phyloP scores from a whole-genome alignment of 2,888 invertebrate species.

The Drosophila neutralis region DNA sequence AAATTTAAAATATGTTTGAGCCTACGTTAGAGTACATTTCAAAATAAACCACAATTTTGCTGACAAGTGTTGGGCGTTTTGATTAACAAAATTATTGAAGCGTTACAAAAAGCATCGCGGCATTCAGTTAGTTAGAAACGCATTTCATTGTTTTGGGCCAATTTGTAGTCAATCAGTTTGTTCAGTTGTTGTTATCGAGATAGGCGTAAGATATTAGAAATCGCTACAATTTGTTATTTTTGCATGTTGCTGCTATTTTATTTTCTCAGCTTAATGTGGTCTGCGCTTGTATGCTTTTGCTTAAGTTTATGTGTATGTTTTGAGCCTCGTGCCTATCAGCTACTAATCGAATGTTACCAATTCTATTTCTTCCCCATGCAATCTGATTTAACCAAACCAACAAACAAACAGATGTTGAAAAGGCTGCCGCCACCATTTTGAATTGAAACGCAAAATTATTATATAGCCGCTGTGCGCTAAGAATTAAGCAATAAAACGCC shows the following conservation, averaged over 20 bases:
- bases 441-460: conserved; percentile 51
- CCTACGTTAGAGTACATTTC: not conserved
- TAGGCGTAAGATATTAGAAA: not conserved
- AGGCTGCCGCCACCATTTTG: conserved; percentile 55
- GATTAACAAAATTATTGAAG: conserved; percentile 33
- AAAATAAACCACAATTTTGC: not conserved
- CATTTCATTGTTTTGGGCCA: conserved; percentile 11
- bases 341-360: conserved; percentile 67
- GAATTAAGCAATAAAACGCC: conserved; percentile 55
- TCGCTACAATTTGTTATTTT: conserved; percentile 32
- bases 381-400: conserved; percentile 42
- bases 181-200: not conserved
- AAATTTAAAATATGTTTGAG: not conserved
- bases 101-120: conserved; percentile 14
- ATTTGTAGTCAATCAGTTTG: not conserved
- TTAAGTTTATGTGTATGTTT: conserved; percentile 28
- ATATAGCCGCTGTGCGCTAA: conserved; percentile 54
- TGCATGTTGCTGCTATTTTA: conserved; percentile 40
- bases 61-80: conserved; percentile 5
- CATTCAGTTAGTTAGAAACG: not conserved
- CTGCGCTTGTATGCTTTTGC: conserved; percentile 21
- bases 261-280: conserved; percentile 40
- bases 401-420: conserved; percentile 67
- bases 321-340: conserved; percentile 23
- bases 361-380: conserved; percentile 51